Conservation (phyloP, 2,113 vertebrate genomes). For the Lagopus leucura region DNA sequence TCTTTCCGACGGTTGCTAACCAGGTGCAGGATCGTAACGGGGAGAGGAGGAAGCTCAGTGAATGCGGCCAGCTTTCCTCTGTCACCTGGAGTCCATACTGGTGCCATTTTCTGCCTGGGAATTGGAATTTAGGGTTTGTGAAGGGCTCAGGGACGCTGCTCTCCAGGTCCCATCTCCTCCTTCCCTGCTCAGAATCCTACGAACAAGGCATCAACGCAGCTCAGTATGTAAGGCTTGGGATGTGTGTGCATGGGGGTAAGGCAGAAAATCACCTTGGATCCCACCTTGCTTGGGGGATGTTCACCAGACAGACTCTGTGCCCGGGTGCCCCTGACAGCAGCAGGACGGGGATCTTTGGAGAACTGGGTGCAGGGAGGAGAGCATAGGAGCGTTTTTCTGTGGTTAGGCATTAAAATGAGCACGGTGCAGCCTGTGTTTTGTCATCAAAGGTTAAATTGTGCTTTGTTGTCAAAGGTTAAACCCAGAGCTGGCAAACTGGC, state of each 20-base stretch:
- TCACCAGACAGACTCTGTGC: not conserved
- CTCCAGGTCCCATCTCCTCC: accelerated
- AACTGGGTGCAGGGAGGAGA: accelerated
- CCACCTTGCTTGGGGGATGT: not conserved
- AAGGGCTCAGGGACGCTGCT: not conserved
- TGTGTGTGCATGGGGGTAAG: not conserved
- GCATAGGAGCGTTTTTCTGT: not conserved
- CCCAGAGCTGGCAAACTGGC: slow-evolving; percentile 1
- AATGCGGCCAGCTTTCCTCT: slow-evolving; percentile 18
- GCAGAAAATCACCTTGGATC: not conserved
- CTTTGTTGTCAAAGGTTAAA: slow-evolving; percentile 5
- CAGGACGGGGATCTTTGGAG: not conserved
- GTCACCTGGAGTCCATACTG: slow-evolving; percentile 50
- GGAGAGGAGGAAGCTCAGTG: slow-evolving; percentile 25
- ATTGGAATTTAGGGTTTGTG: not conserved
- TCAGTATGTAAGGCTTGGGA: accelerated
- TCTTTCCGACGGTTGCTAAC: slow-evolving; percentile 62
- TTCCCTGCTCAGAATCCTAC: not conserved
- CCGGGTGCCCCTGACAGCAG: not conserved
- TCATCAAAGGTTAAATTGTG: not conserved
- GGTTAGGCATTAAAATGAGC: not conserved
- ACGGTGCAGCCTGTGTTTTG: not conserved
- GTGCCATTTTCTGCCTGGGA: slow-evolving; percentile 63
- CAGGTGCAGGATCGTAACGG: slow-evolving; percentile 44
- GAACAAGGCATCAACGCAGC: accelerated